phyloP scores from a whole-genome alignment of 2,797 vertebrate genomes.

The Austrolebias charrua region DNA sequence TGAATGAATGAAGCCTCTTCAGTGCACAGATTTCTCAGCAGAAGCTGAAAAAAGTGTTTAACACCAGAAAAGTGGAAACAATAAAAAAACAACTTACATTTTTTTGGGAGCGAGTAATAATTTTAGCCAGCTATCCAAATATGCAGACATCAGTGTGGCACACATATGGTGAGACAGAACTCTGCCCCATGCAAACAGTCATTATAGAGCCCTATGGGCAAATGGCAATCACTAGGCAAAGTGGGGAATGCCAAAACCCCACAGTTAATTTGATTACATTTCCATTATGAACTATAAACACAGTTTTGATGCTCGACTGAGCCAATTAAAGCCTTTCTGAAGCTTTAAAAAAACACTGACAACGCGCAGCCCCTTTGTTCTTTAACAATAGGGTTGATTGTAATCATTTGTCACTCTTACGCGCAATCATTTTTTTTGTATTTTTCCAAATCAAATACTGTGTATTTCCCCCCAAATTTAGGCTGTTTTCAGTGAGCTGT shows the following conservation, averaged over 20 bases:
- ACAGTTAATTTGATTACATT: conserved; percentile 81
- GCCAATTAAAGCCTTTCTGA: conserved; percentile 77
- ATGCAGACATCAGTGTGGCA: conserved; percentile 56
- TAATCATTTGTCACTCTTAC: conserved; percentile 64
- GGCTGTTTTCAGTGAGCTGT: conserved; percentile 34
- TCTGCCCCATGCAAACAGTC: conserved; percentile 66
- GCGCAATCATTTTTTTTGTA: conserved; percentile 23
- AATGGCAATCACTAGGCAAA: conserved; percentile 77
- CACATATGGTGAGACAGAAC: conserved; percentile 54
- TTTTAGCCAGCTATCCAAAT: conserved; percentile 51
- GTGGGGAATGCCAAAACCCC: conserved; percentile 76
- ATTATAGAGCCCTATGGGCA: conserved; percentile 74
- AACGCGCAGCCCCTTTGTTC: conserved; percentile 54
- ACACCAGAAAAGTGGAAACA: conserved; percentile 9
- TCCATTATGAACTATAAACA: conserved; percentile 83
- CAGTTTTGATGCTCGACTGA: conserved; percentile 77
- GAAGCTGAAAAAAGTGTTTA: conserved; percentile 21
- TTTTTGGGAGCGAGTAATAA: conserved; percentile 23
- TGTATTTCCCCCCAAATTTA: background rate
- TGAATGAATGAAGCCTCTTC: conserved; percentile 1
- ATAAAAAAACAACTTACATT: conserved; percentile 18
- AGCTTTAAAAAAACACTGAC: conserved; percentile 61
- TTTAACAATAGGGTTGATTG: conserved; percentile 56
- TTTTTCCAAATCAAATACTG: conserved; percentile 13
- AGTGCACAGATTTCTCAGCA: conserved; percentile 6